Evolutionary conservation across 2,888 invertebrate species (phyloP), one percentile per base, ranked within the genome.

Genomic region (Ganaspis brasiliensis): DNA sequence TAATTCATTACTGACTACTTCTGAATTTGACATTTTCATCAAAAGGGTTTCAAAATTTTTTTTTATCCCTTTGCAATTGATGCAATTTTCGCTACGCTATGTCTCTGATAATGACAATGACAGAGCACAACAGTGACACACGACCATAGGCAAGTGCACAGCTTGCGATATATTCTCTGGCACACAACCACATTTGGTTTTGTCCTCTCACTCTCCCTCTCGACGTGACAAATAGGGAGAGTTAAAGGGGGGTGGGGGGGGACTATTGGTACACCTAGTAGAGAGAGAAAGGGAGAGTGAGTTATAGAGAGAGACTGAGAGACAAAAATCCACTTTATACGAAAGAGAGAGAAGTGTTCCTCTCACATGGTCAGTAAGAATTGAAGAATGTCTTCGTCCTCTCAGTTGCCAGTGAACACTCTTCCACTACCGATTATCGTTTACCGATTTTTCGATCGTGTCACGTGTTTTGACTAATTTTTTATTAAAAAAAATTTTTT

Each of bases 61-160:
- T 61, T 61, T 35, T 19, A 37, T 37, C 19, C 61, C 35, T 16
- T 52, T 61, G 61, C 35, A 61, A 19, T 61, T 61, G 35, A 61
- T 61, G 37, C 45, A 14, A 45, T 67, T 67, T 45, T 45, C 67
- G 67, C n/a, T n/a, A 14, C 12, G 14, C n/a, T 67, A 3, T 24
- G 9, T 40, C n/a, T 67, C 67, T 67, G 67, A 67, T 24, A 67
- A 40, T 45, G 67, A 67, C 67, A 67, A 45, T 67, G 40, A 67
- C 14, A 67, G 24, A 45, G 67, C 40, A 24, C 24, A 45, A 67
- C 63, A 40, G 37, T 57, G 57, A 26, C 57, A 57, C 57, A 57
- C n/a, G 57, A 57, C 31, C 57, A 31, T 12, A 57, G n/a, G 24
- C 57, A 24, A 57, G 57, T 63, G 45, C 67, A 40, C 67, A 24